Evolutionary conservation across 2,888 invertebrate species (phyloP).

Genomic region (Campaea margaritaria): DNA sequence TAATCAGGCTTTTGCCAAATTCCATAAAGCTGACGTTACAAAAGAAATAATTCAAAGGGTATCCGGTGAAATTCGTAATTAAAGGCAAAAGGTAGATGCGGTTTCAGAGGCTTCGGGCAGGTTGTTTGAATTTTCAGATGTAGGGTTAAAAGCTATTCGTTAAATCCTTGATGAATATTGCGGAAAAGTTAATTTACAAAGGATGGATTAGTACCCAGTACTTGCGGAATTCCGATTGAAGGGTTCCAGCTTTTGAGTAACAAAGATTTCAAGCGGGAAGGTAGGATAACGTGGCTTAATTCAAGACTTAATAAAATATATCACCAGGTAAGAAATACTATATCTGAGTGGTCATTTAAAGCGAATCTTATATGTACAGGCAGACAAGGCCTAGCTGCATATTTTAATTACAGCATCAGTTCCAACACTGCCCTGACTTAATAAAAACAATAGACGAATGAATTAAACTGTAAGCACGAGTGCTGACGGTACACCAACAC

Average conservation of each 20-base stretch:
- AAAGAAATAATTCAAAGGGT: conserved; percentile 10
- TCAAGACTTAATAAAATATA: too few species aligned
- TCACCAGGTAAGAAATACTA: too few species aligned
- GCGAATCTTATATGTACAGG: conserved; percentile 25
- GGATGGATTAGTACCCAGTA: conserved; percentile 1
- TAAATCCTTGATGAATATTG: conserved; percentile 25
- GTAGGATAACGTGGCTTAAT: too few species aligned
- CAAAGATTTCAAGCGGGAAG: too few species aligned
- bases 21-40: conserved; percentile 1
- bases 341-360: conserved; percentile 5
- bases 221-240: too few species aligned
- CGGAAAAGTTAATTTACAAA: conserved; percentile 22
- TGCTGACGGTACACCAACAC: conserved; percentile 20
- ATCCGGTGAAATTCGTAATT: conserved; percentile 14
- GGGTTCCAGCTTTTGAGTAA: too few species aligned
- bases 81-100: conserved; percentile 19
- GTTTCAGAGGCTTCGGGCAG: conserved; percentile 17
- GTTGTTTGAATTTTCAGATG: conserved; percentile 30
- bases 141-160: conserved; percentile 8
- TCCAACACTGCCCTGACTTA: conserved; percentile 20
- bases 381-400: conserved; percentile 30
- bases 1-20: too few species aligned
- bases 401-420: conserved; percentile 35
- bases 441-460: conserved; percentile 33
- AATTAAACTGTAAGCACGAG: conserved; percentile 29